Conservation (phyloP, 2,113 vertebrate species). For the Abramis brama region DNA sequence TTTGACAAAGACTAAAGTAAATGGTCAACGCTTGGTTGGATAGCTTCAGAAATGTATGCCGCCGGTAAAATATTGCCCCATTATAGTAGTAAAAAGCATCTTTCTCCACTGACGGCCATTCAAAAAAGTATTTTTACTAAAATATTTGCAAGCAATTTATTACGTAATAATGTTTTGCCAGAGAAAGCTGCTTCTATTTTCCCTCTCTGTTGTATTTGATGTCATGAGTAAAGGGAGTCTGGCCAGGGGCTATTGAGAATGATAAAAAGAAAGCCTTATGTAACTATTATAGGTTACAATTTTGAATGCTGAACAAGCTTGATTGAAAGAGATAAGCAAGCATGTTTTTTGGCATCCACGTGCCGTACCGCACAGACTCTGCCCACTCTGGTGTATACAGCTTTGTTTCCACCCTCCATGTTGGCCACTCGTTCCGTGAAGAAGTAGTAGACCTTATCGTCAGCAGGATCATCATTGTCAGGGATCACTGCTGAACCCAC, state of each 20-base stretch:
- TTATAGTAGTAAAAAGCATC: neutral
- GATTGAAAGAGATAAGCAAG: neutral
- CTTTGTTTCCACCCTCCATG: slow-evolving; percentile 79
- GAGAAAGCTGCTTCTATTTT: neutral
- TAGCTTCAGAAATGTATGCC: neutral
- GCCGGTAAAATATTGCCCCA: neutral
- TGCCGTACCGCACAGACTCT: slow-evolving; percentile 88
- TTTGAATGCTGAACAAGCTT: neutral
- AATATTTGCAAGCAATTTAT: neutral
- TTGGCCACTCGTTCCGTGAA: slow-evolving; percentile 91
- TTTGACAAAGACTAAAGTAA: neutral
- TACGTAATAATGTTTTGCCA: neutral
- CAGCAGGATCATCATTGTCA: slow-evolving; percentile 91
- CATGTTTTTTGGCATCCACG: neutral
- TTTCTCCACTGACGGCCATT: neutral
- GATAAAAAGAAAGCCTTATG: neutral
- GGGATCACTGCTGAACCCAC: slow-evolving; percentile 90
- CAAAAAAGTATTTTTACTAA: neutral
- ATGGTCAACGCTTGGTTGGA: neutral
- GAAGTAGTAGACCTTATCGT: slow-evolving; percentile 97
- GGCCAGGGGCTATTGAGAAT: neutral
- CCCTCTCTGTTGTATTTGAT: neutral
- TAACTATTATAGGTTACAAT: neutral
- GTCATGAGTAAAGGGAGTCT: neutral
- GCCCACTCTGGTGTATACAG: slow-evolving; percentile 86